Evolutionary conservation across 2,888 invertebrate genomes (phyloP), one percentile per base, ranked within the genome.

Genomic region (Eremobia ochroleuca): DNA sequence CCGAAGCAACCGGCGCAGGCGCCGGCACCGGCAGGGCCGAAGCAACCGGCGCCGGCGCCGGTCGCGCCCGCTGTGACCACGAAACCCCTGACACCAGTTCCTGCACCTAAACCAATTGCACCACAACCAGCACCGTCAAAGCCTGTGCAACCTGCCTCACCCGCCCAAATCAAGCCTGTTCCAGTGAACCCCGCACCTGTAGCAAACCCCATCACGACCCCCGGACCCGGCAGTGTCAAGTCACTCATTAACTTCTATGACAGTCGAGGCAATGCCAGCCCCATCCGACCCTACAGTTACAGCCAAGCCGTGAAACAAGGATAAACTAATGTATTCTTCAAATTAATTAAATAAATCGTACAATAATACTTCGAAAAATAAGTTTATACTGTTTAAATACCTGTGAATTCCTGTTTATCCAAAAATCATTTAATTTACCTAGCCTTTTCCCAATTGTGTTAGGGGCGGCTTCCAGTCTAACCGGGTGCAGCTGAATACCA

Each of bases 251-350:
- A 92, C 73, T 97, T 93, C 89, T 97, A 96, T 85, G 95, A 97
- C 72, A 94, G 93, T 73, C 95, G 94, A 80, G 97, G 97, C 46
- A 95, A 96, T 78, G 95, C 90, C 2, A 96, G 96, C 73, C 91
- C 91, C 0, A 96, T 97, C 69, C 92, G 97, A 25, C 97, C 97
- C 0, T 95, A 96, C 89, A 93, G 93, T 70, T 97, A 97, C 89
- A 96, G 96, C 74, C 94, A 95, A 85, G 96, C 97, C 43, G 97
- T 96, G n/a, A 96, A 96, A 87, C 95, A 96, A 86, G 96, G 96
- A 69, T 94, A 89, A 93, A 64, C n/a, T n/a, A 25, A 46, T 85
- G 28, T 68, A 73, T 52, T 55, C 0, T 28, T 21, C 9, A 62
- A 52, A 2, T 34, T 31, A 5, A 58, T 46, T 37, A 4, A 58